Evolutionary conservation across 2,888 invertebrate species (phyloP), one percentile per base, ranked within the genome.

Genomic region (Pheosia gnoma): DNA sequence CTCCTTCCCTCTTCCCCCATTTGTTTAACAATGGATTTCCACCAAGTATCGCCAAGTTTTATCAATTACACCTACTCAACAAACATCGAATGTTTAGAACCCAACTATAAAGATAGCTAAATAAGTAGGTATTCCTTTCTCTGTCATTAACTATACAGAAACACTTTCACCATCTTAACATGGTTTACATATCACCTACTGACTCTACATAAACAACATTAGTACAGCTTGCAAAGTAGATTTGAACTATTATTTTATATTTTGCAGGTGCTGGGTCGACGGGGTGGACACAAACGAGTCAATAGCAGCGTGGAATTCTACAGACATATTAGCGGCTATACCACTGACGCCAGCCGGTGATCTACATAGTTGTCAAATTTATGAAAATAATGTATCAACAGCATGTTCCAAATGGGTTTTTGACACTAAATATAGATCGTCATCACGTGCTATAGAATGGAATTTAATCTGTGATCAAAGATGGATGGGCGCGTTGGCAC

Each of bases 401-500:
- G 60, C 77, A 6, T 94, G 94, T 75, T 80, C 88, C 0, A 87
- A 85, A 74, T 97, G 96, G 94, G 95, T 96, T 0, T 98, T 95
- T 82, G 97, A 97, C 78, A 94, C 94, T 8, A 96, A 95, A 0
- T 97, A 97, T 78, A 96, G 96, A 71, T 86, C 95, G 62, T 95
- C 96, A 0, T 96, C 97, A 0, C 94, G 96, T 58, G 95, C 95
- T 8, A 97, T 97, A 13, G 97, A 98, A 85, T 98, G 97, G 97
- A 90, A 96, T 80, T 95, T 97, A 59, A 96, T 98, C 1, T 98
- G 98, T 81, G 95, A 96, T 68, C 91, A 94, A 65, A 93, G 97
- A 69, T 98, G 97, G 97, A 96, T 96, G 95, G 96, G 97, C 2
- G 96, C 97, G 1, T 84, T 97, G 36, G 96, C 97, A 0, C 97